Conservation (phyloP, 2,888 invertebrate species). For the Aethes cnicana region DNA sequence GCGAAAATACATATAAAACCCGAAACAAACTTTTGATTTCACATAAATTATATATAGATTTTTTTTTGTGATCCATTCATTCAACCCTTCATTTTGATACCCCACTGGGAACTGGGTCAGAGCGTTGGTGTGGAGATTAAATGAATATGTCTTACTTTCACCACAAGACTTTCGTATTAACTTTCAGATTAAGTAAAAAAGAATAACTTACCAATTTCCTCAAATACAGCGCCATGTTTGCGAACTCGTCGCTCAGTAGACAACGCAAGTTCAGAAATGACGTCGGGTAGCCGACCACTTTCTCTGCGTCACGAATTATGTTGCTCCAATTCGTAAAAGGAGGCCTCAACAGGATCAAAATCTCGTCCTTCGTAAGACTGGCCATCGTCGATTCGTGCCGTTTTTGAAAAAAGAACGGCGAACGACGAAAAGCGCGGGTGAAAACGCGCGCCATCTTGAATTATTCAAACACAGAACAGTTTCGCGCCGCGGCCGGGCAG, state of each 20-base stretch:
- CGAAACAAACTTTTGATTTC: too few species aligned
- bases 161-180: too few species aligned
- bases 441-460: conserved; percentile 61
- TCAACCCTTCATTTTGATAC: too few species aligned
- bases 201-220: conserved; percentile 72
- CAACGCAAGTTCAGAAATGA: conserved; percentile 83
- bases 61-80: too few species aligned
- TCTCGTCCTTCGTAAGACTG: conserved; percentile 74
- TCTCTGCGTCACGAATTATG: conserved; percentile 75
- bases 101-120: too few species aligned
- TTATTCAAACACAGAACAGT: conserved; percentile 35
- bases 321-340: conserved; percentile 77
- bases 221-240: conserved; percentile 79
- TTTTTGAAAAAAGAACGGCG: conserved; percentile 68
- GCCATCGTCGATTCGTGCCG: conserved; percentile 72
- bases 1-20: too few species aligned
- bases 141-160: too few species aligned
- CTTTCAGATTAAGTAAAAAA: background rate
- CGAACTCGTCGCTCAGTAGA: conserved; percentile 83
- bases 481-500: conserved; percentile 29
- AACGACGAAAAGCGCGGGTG: conserved; percentile 63
- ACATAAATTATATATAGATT: too few species aligned
- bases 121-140: too few species aligned
- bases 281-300: conserved; percentile 81
- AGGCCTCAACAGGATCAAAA: conserved; percentile 66